Conservation (phyloP, 2,797 vertebrate genomes). For the Pelodytes ibericus region DNA sequence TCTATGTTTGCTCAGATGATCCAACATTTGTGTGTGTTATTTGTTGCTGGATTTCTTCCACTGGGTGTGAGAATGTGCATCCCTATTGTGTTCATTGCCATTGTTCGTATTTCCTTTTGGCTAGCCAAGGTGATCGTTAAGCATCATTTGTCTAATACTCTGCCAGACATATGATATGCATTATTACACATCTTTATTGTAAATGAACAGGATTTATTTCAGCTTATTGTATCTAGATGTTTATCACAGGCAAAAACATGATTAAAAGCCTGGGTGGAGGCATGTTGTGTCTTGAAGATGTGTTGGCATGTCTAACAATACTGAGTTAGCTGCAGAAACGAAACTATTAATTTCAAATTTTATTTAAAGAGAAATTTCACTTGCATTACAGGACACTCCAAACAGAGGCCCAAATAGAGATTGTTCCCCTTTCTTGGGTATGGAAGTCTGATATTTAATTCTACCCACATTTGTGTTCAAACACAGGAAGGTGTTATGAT, state of each 20-base stretch:
- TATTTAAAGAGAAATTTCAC: no score
- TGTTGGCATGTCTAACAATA: no score
- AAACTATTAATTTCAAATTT: no score
- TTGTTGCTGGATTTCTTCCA: conserved; percentile 29
- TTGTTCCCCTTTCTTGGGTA: no score
- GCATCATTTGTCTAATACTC: conserved; percentile 22
- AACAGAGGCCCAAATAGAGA: no score
- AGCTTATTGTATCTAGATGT: background rate
- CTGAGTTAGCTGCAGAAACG: no score
- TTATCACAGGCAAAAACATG: background rate
- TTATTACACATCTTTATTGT: background rate
- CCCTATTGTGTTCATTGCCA: conserved; percentile 34
- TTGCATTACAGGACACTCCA: no score
- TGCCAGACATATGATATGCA: conserved; percentile 36
- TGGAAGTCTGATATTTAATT: no score
- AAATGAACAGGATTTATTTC: conserved; percentile 3
- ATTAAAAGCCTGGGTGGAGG: background rate
- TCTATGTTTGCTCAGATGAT: background rate
- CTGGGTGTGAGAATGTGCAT: conserved; percentile 47
- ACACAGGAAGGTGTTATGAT: no score
- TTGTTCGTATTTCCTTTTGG: conserved; percentile 44
- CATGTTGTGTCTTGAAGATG: background rate
- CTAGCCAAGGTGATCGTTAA: conserved; percentile 30
- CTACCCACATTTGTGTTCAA: no score
- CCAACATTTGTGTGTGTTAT: conserved; percentile 7